Evolutionary conservation across 2,888 invertebrate genomes (phyloP), one percentile per base, ranked within the genome.

Genomic region (Noctua janthe): DNA sequence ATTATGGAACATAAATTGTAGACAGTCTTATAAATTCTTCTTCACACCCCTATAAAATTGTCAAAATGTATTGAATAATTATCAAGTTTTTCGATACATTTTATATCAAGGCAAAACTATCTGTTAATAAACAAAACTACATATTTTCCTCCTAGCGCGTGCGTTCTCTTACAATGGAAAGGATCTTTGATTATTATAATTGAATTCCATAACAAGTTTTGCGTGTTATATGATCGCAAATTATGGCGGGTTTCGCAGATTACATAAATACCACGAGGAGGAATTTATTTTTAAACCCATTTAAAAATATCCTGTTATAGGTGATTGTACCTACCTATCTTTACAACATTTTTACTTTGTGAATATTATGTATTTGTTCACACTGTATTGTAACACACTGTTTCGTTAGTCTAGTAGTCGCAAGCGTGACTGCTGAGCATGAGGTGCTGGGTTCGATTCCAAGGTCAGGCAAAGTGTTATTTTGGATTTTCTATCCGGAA

Each of bases 121-220:
- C 29, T 29, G 29, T 29, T 39, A 20, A 39, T 4, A 35, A 35
- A 54, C 10, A 17, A 13, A 71, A 74, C 20, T 17, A 29, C 29
- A 29, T 29, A 3, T 64, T 43, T 43, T 23, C 2, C 0, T 4
- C 4, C 13, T 7, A 54, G 17, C 5, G 20, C 56, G 11, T 29
- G 15, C 5, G 2, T 20, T 1, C n/a, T 15, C 20, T 56, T 23
- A 56, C 39, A 49, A 49, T 39, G 20, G 1, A 51, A 15, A 23
- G 11, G 11, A 35, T 62, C 7, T 64, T 51, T 39, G 6, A 64
- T 51, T 35, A 47, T 66, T 35, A 5, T 39, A 10, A 39, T 56
- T 20, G 17, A 64, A 74, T 74, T 84, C 49, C 20, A 43, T 49
- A 80, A 56, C 73, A 17, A 20, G 47, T 75, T 84, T 62, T 15